These are phyloP conservation scores for Philhelius pedissequus DNA, from an alignment of 2,888 invertebrate genomes.

Conservation along the genomic window DNA sequence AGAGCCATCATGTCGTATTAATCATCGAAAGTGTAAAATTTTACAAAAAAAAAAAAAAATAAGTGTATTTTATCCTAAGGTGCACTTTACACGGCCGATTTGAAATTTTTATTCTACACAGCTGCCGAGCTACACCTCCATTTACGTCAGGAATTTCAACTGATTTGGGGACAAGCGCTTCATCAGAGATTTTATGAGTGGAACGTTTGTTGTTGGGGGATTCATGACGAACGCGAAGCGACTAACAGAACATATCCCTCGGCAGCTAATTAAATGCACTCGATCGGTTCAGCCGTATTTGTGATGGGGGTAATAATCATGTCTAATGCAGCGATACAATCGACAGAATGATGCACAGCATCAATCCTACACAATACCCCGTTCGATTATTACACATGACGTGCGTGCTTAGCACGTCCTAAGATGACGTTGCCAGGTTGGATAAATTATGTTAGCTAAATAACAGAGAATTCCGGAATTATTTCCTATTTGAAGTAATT, in stretches of 20 bases:
- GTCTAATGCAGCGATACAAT: conserved; percentile 66
- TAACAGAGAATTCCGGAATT: no score
- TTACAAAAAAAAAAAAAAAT: conserved; percentile 14
- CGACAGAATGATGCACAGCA: conserved; percentile 62
- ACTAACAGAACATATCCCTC: conserved; percentile 57
- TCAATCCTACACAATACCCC: conserved; percentile 26
- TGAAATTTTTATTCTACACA: conserved; percentile 76
- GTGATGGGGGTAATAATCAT: conserved; percentile 67
- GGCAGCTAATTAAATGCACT: conserved; percentile 65
- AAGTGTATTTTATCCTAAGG: conserved; percentile 65
- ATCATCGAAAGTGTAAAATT: conserved; percentile 68
- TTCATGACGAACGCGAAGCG: no score
- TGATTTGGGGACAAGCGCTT: conserved; percentile 11
- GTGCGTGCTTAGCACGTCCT: conserved; percentile 8
- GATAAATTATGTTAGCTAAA: no score
- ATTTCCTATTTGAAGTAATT: no score
- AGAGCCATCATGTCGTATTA: conserved; percentile 63
- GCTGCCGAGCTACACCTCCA: conserved; percentile 71
- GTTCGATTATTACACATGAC: conserved; percentile 31
- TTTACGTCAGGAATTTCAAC: conserved; percentile 18
- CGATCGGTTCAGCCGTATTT: conserved; percentile 60
- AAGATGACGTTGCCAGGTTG: background rate
- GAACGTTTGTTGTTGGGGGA: conserved; percentile 37
- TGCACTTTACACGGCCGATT: conserved; percentile 77
- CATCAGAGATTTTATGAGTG: conserved; percentile 47